These are phyloP conservation scores for Leuciscus idus DNA, from an alignment of 2,113 vertebrate genomes.

Conservation along the genomic window DNA sequence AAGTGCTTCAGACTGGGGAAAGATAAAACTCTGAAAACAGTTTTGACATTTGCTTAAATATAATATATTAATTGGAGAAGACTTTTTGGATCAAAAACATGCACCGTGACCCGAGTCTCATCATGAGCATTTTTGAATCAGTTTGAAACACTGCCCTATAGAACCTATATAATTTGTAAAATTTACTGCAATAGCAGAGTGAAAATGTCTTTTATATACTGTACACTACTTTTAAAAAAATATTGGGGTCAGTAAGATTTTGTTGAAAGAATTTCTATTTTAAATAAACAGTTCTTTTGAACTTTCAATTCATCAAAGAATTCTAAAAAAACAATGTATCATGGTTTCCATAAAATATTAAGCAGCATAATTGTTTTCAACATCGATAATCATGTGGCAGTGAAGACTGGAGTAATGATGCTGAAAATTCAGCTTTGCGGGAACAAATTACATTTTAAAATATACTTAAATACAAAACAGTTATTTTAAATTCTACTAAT, in stretches of 20 bases:
- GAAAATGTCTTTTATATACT: too few species aligned
- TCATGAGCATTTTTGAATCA: neutral
- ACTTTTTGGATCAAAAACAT: neutral
- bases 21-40: neutral
- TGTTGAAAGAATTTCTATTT: too few species aligned
- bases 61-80: neutral
- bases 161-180: too few species aligned
- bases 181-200: too few species aligned
- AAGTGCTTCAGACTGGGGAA: conserved; percentile 63
- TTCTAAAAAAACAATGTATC: neutral
- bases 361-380: neutral
- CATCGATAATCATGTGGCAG: neutral
- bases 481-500: too few species aligned
- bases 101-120: neutral
- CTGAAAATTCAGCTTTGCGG: too few species aligned
- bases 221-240: neutral
- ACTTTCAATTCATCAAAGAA: neutral
- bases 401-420: too few species aligned
- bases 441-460: too few species aligned
- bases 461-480: too few species aligned
- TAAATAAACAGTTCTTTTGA: neutral
- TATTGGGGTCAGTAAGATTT: neutral
- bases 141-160: neutral
- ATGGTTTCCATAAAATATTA: neutral
- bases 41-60: neutral